Evolutionary conservation across 2,797 vertebrate species (phyloP), one percentile per base, ranked within the genome.

Genomic region (Onychomys arenicola): DNA sequence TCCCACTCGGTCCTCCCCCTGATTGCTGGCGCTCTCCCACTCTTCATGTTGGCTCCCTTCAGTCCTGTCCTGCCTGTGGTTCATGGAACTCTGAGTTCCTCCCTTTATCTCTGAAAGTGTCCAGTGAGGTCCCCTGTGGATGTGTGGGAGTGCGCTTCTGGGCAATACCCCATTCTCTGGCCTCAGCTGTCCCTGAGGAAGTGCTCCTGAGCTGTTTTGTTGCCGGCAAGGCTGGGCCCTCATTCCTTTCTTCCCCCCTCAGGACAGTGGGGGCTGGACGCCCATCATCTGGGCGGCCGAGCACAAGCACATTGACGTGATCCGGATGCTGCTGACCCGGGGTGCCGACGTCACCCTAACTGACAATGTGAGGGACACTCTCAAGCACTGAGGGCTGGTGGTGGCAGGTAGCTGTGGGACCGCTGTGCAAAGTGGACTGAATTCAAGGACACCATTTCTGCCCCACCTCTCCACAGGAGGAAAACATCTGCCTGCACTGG

Each of bases 241-340:
- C 13, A 78, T 14, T 17, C 7, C 12, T 2, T 55, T 7, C 43
- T 6, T 10, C 34, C 0, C 13, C 80, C 57, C 94, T 77, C 95
- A 99, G 99, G 99, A 99, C 98, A 99, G 98, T 0, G 99, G 99
- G 0, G 99, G 99, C 5, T 99, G 99, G 99, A 99, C 99, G 0
- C 99, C 99, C 2, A 99, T 99, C 97, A 99, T 99, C 97, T 99
- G 99, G 99, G 99, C 99, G 0, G 99, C 99, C 0, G 99, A 99
- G 95, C 99, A 99, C 98, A 99, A 99, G 90, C 99, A 99, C 61
- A 99, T 99, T 0, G 98, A 99, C 0, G 99, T 99, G 65, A 99
- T 99, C 93, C 99, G 99, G 85, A 98, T 98, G 10, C 98, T 99
- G 96, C 98, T 99, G 93, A 99, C 99, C n/a, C 98, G 99, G 88